These are phyloP conservation scores for Crocuta crocuta DNA, from an alignment of 2,113 vertebrate species.

Conservation along the genomic window DNA sequence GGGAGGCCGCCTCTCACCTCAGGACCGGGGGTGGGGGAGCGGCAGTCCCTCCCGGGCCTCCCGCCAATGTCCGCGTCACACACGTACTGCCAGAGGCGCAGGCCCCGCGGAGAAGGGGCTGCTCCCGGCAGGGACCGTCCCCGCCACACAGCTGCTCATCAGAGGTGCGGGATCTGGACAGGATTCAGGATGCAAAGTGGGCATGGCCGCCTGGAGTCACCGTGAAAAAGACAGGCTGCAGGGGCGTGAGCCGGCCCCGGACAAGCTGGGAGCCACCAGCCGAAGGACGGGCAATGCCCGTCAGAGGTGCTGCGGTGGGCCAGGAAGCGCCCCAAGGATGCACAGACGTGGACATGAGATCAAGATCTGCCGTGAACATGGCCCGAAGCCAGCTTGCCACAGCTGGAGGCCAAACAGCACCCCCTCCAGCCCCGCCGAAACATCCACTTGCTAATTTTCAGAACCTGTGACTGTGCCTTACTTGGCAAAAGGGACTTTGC, in stretches of 20 bases:
- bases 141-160: neutral
- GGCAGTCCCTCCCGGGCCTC: too few relatives aligned
- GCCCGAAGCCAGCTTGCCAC: neutral
- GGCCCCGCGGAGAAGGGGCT: fast-evolving
- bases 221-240: too few relatives aligned
- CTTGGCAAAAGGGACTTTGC: neutral
- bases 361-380: neutral
- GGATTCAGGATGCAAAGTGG: neutral
- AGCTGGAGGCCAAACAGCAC: fast-evolving
- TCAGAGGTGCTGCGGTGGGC: fast-evolving
- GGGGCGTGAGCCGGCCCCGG: neutral
- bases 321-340: neutral
- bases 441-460: neutral
- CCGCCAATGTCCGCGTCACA: neutral
- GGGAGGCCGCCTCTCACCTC: neutral
- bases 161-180: neutral
- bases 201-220: fast-evolving
- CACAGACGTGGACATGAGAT: neutral
- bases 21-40: fast-evolving
- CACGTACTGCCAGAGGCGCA: fast-evolving
- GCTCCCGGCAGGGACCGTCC: neutral
- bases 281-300: neutral
- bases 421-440: neutral
- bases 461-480: neutral
- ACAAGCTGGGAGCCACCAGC: neutral